Evolutionary conservation across 1,140 invertebrate species (phyloP).

Genomic region (Drosophila tropicalis): DNA sequence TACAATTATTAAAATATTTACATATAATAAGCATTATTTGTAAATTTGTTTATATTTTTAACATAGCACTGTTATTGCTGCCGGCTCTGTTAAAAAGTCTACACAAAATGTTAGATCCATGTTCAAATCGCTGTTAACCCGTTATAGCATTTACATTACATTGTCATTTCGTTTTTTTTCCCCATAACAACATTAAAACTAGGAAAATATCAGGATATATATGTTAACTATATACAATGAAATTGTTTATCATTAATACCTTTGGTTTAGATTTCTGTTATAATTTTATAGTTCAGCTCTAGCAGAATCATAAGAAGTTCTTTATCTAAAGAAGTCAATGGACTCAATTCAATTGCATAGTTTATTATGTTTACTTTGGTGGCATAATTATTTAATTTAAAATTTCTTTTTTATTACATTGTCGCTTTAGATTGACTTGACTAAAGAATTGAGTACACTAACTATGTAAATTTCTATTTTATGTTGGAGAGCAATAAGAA

Average conservation of each 20-base stretch:
- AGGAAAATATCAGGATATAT: too few species aligned
- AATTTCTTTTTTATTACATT: neutral
- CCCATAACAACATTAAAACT: neutral
- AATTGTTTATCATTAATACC: too few species aligned
- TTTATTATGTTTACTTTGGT: neutral
- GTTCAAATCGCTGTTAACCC: slow-evolving; percentile 1
- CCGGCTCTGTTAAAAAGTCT: slow-evolving; percentile 33
- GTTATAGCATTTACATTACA: neutral
- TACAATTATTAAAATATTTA: neutral
- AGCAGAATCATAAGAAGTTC: neutral
- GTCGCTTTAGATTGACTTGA: slow-evolving; percentile 1
- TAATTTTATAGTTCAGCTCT: too few species aligned
- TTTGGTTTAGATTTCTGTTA: too few species aligned
- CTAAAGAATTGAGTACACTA: neutral
- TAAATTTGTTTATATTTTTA: neutral
- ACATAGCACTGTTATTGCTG: neutral
- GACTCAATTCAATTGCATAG: neutral
- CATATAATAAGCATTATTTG: neutral
- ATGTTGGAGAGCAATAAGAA: slow-evolving; percentile 9
- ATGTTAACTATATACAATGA: too few species aligned
- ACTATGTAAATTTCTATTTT: slow-evolving; percentile 20
- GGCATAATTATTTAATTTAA: slow-evolving; percentile 9
- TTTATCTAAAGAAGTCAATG: neutral
- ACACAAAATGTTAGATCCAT: slow-evolving; percentile 36
- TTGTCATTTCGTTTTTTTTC: neutral